Evolutionary conservation across 2,113 vertebrate genomes (phyloP), one percentile per base, ranked within the genome.

Genomic region (Mesitornis unicolor): DNA sequence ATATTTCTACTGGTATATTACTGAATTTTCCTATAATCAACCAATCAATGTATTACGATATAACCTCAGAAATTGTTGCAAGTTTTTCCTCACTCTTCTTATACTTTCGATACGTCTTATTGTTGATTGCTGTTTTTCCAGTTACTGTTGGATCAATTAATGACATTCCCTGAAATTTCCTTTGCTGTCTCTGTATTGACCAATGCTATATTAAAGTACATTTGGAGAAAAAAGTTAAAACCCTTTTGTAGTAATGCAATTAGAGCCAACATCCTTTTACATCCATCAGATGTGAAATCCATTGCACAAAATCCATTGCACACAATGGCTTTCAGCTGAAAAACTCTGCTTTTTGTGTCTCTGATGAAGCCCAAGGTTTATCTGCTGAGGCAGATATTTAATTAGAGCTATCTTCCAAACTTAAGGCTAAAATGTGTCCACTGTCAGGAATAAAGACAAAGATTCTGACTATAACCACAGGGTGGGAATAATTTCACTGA

Each of bases 211-310:
- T 60, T 57, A 42, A 87, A 83, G 28, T 28, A 43, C 43, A 61
- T 84, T 91, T 71, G 60, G 73, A 82, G 24, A 28, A 60, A 94
- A 86, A 93, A 42, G 35, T 92, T 94, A 86, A 84, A 92, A 61
- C 14, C 8, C 31, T 90, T 91, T 59, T 51, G 74, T 42, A 25
- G 54, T 59, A 70, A 77, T n/a, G 38, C 42, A 92, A 73, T 90
- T 86, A 78, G 42, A 80, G 26, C 0, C 0, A 77, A 43, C 47
- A 78, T 13, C 2, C 26, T 70, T 78, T 90, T 61, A 31, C 13
- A 74, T 50, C 22, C 71, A 63, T 61, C 71, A 74, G 63, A 74
- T 28, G 31, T 86, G 56, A 93, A 92, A 80, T 83, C 68, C 68
- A 61, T 60, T 71, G 21, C 59, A 81, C 28, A 35, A 60, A 94